phyloP scores from a whole-genome alignment of 2,113 vertebrate genomes.

The Xenopus tropicalis region DNA sequence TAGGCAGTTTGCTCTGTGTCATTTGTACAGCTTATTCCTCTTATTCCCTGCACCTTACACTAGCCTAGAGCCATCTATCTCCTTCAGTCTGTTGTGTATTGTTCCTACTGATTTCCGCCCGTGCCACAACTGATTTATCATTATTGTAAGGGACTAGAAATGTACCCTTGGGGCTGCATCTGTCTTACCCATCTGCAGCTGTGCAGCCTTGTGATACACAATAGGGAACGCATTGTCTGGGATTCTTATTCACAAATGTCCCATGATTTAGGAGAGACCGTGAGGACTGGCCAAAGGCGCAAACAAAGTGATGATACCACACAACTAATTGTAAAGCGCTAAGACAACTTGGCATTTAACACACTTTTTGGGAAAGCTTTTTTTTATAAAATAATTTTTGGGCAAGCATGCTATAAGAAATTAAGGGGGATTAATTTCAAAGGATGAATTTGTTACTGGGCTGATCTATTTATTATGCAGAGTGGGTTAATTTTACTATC shows the following conservation, averaged over 20 bases:
- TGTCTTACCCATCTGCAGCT: constrained; percentile 38
- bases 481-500: no score
- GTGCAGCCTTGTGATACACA: constrained; percentile 18
- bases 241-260: neutral
- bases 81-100: constrained; percentile 40
- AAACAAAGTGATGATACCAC: neutral
- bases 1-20: neutral
- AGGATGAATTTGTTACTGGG: no score
- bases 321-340: no score
- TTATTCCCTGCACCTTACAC: neutral
- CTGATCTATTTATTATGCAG: no score
- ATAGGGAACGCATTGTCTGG: constrained; percentile 27
- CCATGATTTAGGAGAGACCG: neutral
- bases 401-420: no score
- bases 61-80: constrained; percentile 33
- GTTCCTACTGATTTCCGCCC: constrained; percentile 34
- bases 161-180: constrained; percentile 30
- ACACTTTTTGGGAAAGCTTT: no score
- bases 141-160: constrained; percentile 15
- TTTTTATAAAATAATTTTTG: no score
- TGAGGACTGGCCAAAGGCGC: neutral
- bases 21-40: neutral
- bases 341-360: no score
- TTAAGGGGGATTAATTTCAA: no score
- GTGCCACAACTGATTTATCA: constrained; percentile 37